Conservation (phyloP, 2,888 invertebrate genomes). For the Drosophila rubida region DNA sequence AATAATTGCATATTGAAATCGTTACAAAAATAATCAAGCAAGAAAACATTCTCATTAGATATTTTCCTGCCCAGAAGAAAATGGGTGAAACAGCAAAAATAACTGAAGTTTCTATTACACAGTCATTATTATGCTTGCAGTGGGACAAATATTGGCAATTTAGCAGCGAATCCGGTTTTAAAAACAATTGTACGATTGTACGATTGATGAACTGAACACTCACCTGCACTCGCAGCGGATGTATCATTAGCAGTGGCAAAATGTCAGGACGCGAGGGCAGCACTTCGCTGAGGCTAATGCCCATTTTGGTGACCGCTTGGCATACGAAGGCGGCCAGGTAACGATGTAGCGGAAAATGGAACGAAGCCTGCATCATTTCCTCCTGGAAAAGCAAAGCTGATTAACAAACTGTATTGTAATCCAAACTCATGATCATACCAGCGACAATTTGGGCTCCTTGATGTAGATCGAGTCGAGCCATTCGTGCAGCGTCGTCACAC, state of each 20-base stretch:
- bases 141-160: too few species aligned
- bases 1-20: too few species aligned
- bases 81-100: too few species aligned
- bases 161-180: too few species aligned
- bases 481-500: conserved; percentile 91
- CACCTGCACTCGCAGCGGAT: conserved; percentile 96
- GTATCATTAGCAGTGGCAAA: conserved; percentile 93
- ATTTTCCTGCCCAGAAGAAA: too few species aligned
- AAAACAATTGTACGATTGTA: too few species aligned
- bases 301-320: conserved; percentile 93
- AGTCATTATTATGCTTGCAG: too few species aligned
- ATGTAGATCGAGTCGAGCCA: conserved; percentile 95
- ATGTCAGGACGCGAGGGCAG: conserved; percentile 91
- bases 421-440: conserved; percentile 47
- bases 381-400: conserved; percentile 86
- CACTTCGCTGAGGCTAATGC: conserved; percentile 90
- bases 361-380: conserved; percentile 94
- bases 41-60: too few species aligned
- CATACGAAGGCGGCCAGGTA: conserved; percentile 95
- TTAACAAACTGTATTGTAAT: neutral
- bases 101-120: too few species aligned
- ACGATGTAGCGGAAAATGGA: conserved; percentile 98
- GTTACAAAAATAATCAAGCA: too few species aligned
- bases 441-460: conserved; percentile 87
- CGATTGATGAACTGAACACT: too few species aligned